Evolutionary conservation across 2,113 vertebrate species (phyloP), one percentile per base, ranked within the genome.

Genomic region (Pelodiscus sinensis): DNA sequence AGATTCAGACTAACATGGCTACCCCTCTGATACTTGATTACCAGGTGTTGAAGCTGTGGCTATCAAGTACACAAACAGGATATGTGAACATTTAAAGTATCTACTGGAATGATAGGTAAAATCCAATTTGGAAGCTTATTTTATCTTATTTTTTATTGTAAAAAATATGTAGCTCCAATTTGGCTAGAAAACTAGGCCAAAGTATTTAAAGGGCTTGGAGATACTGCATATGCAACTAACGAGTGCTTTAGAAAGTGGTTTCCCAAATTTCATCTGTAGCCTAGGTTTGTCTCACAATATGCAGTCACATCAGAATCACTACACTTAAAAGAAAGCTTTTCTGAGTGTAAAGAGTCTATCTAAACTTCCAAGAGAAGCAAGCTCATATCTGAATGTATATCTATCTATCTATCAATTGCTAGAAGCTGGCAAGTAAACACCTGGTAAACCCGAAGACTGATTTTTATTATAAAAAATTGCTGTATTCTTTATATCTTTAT

Each of bases 41-140:
- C 9, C 13, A 84, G 12, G 10, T 50, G 38, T 25, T 44, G 44
- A 29, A 86, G 55, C 55, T 84, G 31, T 84, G 75, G 24, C 85
- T 91, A 55, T 81, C n/a, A 71, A 79, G 22, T 81, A 16, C 94
- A 92, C 24, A 90, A 89, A 92, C 5, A 3, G 58, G 82, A 84
- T 81, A 31, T 6, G 24, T 19, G 60, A 0, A 87, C 54, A 81
- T 75, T 12, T 44, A 24, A 11, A 75, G 24, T 14, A 50, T 25
- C 38, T 75, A 25, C 22, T 44, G 22, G 21, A 35, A 75, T 75
- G 38, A 75, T 50, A 38, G 73, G 22, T 75, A 38, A 75, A 75
- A 75, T 75, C 22, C 22, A 24, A 24, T 75, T 25, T 75, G 73
- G 5, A 50, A 38, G 22, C 73, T 75, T 50, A 75, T 75, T 44